Evolutionary conservation across 1,140 invertebrate genomes (phyloP), one percentile per base, ranked within the genome.

Genomic region (Melipona quadrifasciata): DNA sequence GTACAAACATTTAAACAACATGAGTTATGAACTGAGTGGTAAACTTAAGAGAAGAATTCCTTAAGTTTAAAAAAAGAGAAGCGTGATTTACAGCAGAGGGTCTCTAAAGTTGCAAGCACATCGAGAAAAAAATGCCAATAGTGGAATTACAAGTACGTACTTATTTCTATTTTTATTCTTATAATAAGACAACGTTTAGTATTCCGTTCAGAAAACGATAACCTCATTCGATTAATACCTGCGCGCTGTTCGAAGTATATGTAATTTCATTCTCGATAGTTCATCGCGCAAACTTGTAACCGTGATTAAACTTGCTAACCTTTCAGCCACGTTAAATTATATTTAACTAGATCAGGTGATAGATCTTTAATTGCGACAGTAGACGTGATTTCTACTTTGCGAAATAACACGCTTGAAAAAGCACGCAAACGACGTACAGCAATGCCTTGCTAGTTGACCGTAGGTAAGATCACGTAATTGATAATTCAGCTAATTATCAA

Each of bases 321-420:
- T 68, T n/a, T 77, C 64, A 57, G 81, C 47, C 58, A 2, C 64
- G 12, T 19, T 64, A 51, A 77, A 77, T 82, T n/a, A 34, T 70
- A 47, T 27, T 55, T 1, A 24, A 57, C 31, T 31, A 6, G 19
- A 34, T 51, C 61, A 58, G 64, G 73, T 70, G 73, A 82, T 57
- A 64, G 39, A 34, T 74, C n/a, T 1, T n/a, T 51, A 34, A 19
- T 71, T 14, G 14, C 53, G 80, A 74, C 39, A 19, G 14, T n/a
- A 19, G 0, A 24, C 14, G 4, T 5, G 8, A 70, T 34, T 79
- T 31, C 14, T 27, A 47, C 53, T 12, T 19, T 31, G 34, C 14
- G 6, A 55, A 2, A 19, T 27, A 31, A 31, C 16, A 57, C 19
- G 17, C 14, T 57, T 57, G 19, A 11, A 1, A n/a, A 34, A 51